These are phyloP conservation scores for Trinectes maculatus DNA, from an alignment of 2,113 vertebrate genomes.

Conservation along the genomic window DNA sequence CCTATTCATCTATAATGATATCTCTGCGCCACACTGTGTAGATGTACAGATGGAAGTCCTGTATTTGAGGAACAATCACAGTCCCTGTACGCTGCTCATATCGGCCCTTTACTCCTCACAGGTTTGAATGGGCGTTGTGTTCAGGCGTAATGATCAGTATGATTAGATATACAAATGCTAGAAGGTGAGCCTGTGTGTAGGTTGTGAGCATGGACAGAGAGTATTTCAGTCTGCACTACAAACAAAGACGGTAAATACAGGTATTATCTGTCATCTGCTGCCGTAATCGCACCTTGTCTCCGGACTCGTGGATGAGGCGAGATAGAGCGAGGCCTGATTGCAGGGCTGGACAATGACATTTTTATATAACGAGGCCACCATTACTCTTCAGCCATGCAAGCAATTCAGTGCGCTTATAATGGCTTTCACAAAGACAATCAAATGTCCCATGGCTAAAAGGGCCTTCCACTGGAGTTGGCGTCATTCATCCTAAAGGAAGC, in stretches of 20 bases:
- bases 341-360: no score
- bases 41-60: not conserved
- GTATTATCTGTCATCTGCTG: conserved; percentile 22
- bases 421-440: no score
- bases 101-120: not conserved
- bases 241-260: conserved; percentile 29
- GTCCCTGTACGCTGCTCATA: not conserved
- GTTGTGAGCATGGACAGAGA: not conserved
- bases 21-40: not conserved
- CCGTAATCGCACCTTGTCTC: conserved; percentile 5
- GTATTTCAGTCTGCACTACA: not conserved
- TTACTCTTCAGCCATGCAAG: no score
- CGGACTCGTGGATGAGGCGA: no score
- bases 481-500: no score
- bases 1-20: conserved; percentile 35
- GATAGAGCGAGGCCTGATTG: not conserved
- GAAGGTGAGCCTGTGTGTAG: no score
- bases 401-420: no score
- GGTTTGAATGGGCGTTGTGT: not conserved
- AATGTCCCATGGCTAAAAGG: no score
- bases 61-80: conserved; percentile 12
- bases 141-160: no score
- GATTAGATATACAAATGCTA: no score
- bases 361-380: no score
- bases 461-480: no score